phyloP scores from a whole-genome alignment of 2,797 vertebrate species.

The Tenualosa ilisha region DNA sequence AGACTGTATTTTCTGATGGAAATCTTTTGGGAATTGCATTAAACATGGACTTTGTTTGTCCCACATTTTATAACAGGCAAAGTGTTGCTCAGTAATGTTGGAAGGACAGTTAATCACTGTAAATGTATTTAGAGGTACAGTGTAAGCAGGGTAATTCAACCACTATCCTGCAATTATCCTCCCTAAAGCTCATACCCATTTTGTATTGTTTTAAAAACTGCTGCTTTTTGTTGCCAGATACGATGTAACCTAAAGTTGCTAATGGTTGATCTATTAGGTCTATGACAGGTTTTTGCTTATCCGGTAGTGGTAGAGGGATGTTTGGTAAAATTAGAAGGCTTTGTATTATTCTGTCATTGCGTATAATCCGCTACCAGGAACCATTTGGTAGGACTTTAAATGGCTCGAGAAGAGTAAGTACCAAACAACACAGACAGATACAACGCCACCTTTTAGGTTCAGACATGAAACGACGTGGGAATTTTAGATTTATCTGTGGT shows the following conservation, averaged over 20 bases:
- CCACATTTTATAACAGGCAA: conserved; percentile 70
- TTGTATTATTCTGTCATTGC: not conserved
- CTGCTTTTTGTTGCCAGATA: not conserved
- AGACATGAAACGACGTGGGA: too few relatives aligned
- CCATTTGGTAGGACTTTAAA: too few relatives aligned
- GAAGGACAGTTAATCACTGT: not conserved
- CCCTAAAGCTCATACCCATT: not conserved
- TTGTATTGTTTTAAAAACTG: too few relatives aligned
- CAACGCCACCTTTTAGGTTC: too few relatives aligned
- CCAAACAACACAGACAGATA: too few relatives aligned
- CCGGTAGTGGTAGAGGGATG: not conserved
- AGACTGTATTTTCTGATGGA: conserved; percentile 77
- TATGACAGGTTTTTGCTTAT: not conserved
- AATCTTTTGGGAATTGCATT: conserved; percentile 74
- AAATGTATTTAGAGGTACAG: not conserved
- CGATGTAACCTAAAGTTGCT: not conserved
- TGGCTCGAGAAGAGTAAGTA: too few relatives aligned
- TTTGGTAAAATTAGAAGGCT: not conserved
- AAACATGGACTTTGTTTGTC: conserved; percentile 73
- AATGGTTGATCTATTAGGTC: not conserved
- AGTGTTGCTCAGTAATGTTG: not conserved
- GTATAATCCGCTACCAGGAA: too few relatives aligned
- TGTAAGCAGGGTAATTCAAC: not conserved
- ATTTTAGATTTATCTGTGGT: too few relatives aligned
- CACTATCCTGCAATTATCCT: not conserved